Evolutionary conservation across 2,113 vertebrate species (phyloP), one percentile per base, ranked within the genome.

Genomic region (Triplophysa dalaica): DNA sequence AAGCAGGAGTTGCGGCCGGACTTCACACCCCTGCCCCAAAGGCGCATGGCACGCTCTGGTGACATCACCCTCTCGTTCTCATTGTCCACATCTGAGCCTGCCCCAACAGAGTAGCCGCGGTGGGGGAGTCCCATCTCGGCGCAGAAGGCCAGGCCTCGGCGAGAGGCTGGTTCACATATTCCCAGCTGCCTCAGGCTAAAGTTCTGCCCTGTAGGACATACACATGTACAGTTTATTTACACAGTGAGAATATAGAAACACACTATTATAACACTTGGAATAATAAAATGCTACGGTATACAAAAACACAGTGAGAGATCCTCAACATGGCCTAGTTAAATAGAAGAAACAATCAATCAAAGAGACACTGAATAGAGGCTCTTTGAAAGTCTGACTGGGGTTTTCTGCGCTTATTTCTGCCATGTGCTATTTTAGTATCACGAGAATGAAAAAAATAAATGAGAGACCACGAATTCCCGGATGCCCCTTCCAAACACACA

Each of bases 101-200:
- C 93, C 81, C 94, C 96, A 41, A 95, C 94, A 10, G 97, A 95
- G 94, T 97, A 99, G 86, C 96, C 97, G 82, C 94, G 94, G 93
- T 97, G 97, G 77, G 97, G 96, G 56, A 98, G 94, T 88, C 96
- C 95, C 93, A 99, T 96, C 89, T 99, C 96, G 56, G 95, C 93
- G 93, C 96, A 98, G 92, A 98, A 98, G 8, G 95, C 93, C 92
- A 98, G 92, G 89, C 95, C 96, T n/a, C 95, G 94, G 77, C 96
- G 95, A 10, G 96, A 90, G 79, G 96, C 94, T 22, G 97, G 96
- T 92, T 98, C 97, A 83, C 96, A 98, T 89, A 99, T 95, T 76
- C 97, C 96, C 92, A 99, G 93, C 94, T 98, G 97, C 88, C 96
- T 94, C 87, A 99, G 94, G 88, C 94, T 97, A 92, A 98, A 98